phyloP scores from a whole-genome alignment of 2,888 invertebrate species.

The Drosophila nigritarsus region DNA sequence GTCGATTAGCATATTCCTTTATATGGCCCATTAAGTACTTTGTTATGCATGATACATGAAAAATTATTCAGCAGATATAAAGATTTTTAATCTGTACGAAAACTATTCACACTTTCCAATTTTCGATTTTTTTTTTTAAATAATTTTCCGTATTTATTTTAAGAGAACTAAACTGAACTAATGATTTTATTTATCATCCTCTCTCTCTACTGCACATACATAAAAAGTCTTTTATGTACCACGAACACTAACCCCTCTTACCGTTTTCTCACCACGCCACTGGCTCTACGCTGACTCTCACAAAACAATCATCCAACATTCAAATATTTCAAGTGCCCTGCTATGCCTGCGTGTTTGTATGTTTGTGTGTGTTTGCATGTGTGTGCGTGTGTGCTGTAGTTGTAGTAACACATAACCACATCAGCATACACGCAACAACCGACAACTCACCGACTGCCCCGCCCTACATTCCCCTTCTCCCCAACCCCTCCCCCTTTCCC shows the following conservation, averaged over 20 bases:
- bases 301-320: conserved; percentile 39
- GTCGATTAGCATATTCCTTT: background rate
- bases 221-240: background rate
- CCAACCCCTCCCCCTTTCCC: background rate
- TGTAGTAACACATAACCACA: conserved; percentile 62
- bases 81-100: no score
- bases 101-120: background rate
- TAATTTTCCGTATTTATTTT: background rate
- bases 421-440: conserved; percentile 43
- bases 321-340: conserved; percentile 50
- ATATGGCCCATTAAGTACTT: background rate
- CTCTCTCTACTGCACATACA: background rate
- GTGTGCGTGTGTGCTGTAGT: conserved; percentile 1
- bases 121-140: background rate
- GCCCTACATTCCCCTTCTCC: background rate
- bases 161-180: background rate
- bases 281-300: conserved; percentile 2
- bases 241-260: no score
- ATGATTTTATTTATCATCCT: background rate
- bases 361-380: background rate
- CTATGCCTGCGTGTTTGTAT: background rate
- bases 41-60: background rate
- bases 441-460: background rate
- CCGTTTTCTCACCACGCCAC: conserved; percentile 4
- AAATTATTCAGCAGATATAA: background rate